A percentile compares a stretch with the other conserved stretches of the same genome.
These are phyloP conservation scores for Cetonia aurata DNA, from an alignment of 2,888 invertebrate species.

Conservation along the genomic window DNA sequence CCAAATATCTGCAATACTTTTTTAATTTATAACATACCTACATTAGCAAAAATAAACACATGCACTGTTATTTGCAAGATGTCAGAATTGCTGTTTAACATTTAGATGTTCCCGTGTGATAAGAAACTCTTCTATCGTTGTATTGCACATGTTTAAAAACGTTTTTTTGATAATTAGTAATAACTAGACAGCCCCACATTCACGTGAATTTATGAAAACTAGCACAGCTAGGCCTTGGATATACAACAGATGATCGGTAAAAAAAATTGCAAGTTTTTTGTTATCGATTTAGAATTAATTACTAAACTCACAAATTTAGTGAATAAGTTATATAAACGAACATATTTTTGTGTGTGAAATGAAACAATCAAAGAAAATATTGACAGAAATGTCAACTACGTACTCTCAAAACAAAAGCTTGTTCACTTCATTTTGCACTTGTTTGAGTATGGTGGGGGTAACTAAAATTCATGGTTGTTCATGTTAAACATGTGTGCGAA, in stretches of 20 bases:
- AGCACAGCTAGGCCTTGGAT: constrained; percentile 42
- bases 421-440: constrained; percentile 55
- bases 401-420: constrained; percentile 61
- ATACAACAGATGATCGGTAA: constrained; percentile 48
- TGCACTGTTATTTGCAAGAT: constrained; percentile 44
- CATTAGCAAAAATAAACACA: constrained; percentile 46
- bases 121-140: constrained; percentile 31
- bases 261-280: constrained; percentile 43
- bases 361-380: constrained; percentile 50
- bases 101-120: constrained; percentile 34
- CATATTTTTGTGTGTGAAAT: constrained; percentile 41
- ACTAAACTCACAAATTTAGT: constrained; percentile 42
- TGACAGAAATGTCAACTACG: constrained; percentile 59
- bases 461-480: constrained; percentile 24
- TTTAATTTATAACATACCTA: constrained; percentile 44
- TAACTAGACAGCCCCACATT: constrained; percentile 34
- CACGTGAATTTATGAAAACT: constrained; percentile 44
- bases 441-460: constrained; percentile 49
- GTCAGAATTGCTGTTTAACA: constrained; percentile 42
- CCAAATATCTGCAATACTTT: constrained; percentile 48
- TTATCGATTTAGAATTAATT: constrained; percentile 39
- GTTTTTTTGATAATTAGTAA: constrained; percentile 36
- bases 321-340: constrained; percentile 40
- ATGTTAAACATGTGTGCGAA: constrained; percentile 3
- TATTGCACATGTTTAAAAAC: constrained; percentile 36